A percentile compares a stretch with the other conserved stretches of the same genome.
Evolutionary conservation across 1,140 invertebrate species (phyloP).

Genomic region (Atta colombica): DNA sequence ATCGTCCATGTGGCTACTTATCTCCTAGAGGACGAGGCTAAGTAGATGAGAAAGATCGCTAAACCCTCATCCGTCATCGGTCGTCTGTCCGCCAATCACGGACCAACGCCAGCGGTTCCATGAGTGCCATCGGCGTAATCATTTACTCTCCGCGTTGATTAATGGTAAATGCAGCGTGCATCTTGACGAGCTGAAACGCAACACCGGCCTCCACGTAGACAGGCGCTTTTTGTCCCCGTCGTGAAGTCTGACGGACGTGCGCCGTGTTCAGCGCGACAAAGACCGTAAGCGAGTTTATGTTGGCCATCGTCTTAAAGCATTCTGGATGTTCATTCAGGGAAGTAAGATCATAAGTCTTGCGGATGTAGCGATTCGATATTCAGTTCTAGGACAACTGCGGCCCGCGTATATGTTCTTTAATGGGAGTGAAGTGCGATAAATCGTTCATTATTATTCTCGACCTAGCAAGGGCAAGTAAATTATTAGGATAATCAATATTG

Average conservation of each 20-base stretch:
- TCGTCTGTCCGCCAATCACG: slow-evolving; percentile 71
- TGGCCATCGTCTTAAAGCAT: slow-evolving; percentile 48
- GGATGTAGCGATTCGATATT: slow-evolving; percentile 48
- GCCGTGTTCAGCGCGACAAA: slow-evolving; percentile 59
- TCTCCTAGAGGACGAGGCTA: slow-evolving; percentile 25
- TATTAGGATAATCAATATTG: slow-evolving; percentile 36
- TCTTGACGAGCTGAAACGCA: slow-evolving; percentile 75
- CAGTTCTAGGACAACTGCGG: slow-evolving; percentile 37
- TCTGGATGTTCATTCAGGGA: slow-evolving; percentile 61
- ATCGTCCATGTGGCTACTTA: not conserved
- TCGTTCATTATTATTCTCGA: slow-evolving; percentile 50
- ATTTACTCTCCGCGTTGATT: slow-evolving; percentile 76
- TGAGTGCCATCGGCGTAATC: slow-evolving; percentile 74
- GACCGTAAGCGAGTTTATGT: slow-evolving; percentile 21
- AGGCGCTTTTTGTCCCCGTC: slow-evolving; percentile 64
- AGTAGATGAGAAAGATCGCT: slow-evolving; percentile 53
- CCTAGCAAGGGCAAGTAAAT: slow-evolving; percentile 5
- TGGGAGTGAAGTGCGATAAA: slow-evolving; percentile 60
- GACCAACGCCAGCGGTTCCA: slow-evolving; percentile 44
- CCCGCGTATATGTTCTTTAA: slow-evolving; percentile 18
- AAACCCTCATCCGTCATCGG: slow-evolving; percentile 78
- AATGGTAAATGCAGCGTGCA: slow-evolving; percentile 69
- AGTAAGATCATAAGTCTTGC: slow-evolving; percentile 63
- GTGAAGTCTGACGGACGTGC: slow-evolving; percentile 54
- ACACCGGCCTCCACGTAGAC: slow-evolving; percentile 66